Percentiles rank a stretch among this genome's conserved stretches.
These are phyloP conservation scores for Bergia puertoricense DNA, from an alignment of 92 coral and sea anemone species.

Conservation along the genomic window DNA sequence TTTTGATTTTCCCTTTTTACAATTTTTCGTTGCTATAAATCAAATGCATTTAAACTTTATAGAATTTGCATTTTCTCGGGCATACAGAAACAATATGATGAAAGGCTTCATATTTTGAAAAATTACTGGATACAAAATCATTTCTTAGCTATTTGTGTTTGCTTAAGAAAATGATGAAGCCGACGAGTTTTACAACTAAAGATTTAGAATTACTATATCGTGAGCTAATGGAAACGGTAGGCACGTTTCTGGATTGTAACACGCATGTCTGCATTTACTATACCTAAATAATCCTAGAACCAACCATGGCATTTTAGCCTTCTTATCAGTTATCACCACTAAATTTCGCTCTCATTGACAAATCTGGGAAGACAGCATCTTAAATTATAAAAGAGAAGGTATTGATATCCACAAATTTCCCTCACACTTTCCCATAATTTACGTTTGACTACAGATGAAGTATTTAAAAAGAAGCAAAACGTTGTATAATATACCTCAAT, in stretches of 20 bases:
- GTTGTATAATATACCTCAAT: background rate
- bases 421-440: background rate
- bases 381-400: background rate
- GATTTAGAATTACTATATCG: background rate
- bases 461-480: background rate
- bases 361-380: background rate
- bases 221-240: background rate
- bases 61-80: background rate
- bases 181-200: too few relatives aligned
- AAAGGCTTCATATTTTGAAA: background rate
- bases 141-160: background rate
- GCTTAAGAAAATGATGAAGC: too few relatives aligned
- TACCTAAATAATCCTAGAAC: background rate
- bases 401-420: background rate
- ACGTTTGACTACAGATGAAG: background rate
- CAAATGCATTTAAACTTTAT: background rate
- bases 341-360: background rate
- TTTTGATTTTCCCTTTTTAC: background rate
- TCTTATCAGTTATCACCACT: background rate
- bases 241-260: background rate
- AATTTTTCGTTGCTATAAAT: background rate
- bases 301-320: background rate
- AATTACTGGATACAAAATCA: background rate
- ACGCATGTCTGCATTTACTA: background rate
- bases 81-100: background rate